A percentile compares a stretch with the other conserved stretches of the same genome.
These are phyloP conservation scores for Holothuria scabra DNA, from an alignment of 53 echinoderm and acorn worm species.

Conservation along the genomic window DNA sequence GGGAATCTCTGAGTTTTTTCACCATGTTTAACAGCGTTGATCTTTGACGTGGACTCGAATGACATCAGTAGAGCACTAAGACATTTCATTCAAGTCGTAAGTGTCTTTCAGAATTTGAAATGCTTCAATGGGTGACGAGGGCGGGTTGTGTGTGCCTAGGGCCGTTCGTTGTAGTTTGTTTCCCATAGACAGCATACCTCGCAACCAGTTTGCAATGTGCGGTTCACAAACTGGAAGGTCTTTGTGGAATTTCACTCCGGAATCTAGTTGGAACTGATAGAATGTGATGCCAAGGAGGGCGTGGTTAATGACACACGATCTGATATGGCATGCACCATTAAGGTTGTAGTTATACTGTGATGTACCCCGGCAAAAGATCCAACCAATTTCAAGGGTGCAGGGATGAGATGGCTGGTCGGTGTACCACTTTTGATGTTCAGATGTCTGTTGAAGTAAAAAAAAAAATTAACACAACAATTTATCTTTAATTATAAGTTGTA, in stretches of 20 bases:
- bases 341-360: constrained; percentile 21
- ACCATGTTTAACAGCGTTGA: not conserved
- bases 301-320: constrained; percentile 15
- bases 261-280: constrained; percentile 21
- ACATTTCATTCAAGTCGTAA: constrained; percentile 4
- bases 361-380: constrained; percentile 7
- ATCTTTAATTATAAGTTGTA: too few species aligned
- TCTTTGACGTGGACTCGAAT: not conserved
- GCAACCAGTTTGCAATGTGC: constrained; percentile 21
- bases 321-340: not conserved
- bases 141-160: not conserved
- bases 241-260: constrained; percentile 1
- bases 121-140: constrained; percentile 2
- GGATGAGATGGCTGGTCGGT: constrained; percentile 12
- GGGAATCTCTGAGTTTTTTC: not conserved
- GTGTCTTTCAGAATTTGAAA: constrained; percentile 9
- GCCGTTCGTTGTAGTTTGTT: not conserved
- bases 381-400: not conserved
- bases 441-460: constrained; percentile 6
- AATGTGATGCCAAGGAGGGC: constrained; percentile 41
- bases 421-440: constrained; percentile 31
- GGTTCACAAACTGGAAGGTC: constrained; percentile 9
- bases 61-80: not conserved
- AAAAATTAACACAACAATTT: too few species aligned
- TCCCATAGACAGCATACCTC: constrained; percentile 32